Evolutionary conservation across 2,113 vertebrate species (phyloP).

Genomic region (Chlorocebus sabaeus): DNA sequence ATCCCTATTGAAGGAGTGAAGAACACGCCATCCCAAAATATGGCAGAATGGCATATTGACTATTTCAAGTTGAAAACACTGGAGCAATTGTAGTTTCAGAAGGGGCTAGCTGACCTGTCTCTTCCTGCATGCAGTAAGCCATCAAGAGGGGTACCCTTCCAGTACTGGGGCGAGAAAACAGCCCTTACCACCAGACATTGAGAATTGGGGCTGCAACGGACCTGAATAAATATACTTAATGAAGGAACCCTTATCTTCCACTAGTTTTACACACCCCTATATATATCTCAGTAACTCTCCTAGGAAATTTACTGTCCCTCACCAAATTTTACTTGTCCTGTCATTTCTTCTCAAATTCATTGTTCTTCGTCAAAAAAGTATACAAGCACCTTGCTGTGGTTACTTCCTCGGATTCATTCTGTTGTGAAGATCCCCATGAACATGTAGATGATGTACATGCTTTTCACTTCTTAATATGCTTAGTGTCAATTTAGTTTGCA

Average conservation of each 20-base stretch:
- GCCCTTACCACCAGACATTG: neutral
- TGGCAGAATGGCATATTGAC: neutral
- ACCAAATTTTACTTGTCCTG: neutral
- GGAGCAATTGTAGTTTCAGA: neutral
- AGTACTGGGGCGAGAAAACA: neutral
- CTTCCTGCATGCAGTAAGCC: neutral
- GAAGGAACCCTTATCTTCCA: neutral
- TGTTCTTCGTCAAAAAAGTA: neutral
- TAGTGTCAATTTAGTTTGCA: neutral
- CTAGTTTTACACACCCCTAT: neutral
- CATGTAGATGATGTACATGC: neutral
- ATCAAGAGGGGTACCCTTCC: neutral
- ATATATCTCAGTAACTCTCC: neutral
- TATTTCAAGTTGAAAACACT: neutral
- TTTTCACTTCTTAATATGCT: neutral
- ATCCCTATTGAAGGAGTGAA: neutral
- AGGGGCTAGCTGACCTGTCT: neutral
- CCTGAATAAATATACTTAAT: neutral
- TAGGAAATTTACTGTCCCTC: neutral
- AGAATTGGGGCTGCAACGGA: neutral
- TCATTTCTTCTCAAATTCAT: neutral
- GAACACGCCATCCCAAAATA: neutral
- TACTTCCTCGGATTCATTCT: neutral
- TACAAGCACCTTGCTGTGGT: neutral
- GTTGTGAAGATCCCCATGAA: neutral